A percentile compares a stretch with the other conserved stretches of the same genome.
Evolutionary conservation across 1,140 invertebrate genomes (phyloP).

Genomic region (Drosophila kanapiae): DNA sequence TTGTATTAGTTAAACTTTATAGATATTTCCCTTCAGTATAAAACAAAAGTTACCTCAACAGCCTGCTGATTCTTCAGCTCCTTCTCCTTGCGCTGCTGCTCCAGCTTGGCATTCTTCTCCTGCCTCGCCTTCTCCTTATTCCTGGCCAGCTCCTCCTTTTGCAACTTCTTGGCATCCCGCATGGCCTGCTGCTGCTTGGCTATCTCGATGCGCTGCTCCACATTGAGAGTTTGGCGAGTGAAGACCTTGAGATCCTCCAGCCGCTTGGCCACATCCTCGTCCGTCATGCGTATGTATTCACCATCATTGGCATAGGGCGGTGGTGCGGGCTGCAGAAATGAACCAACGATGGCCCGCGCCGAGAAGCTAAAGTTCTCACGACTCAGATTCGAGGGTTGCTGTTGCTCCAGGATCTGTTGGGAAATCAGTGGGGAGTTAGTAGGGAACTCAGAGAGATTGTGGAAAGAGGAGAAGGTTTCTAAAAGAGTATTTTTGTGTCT

Average conservation of each 20-base stretch:
- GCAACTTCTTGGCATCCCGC: slow-evolving; percentile 87
- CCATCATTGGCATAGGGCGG: slow-evolving; percentile 86
- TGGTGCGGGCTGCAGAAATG: slow-evolving; percentile 92
- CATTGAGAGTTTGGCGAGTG: slow-evolving; percentile 87
- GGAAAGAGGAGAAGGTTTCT: neutral
- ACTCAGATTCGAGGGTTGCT: slow-evolving; percentile 91
- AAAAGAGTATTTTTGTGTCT: neutral
- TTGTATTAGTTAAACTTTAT: neutral
- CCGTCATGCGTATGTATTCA: slow-evolving; percentile 88
- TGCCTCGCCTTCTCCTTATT: slow-evolving; percentile 85
- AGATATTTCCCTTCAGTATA: neutral
- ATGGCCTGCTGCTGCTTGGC: slow-evolving; percentile 88
- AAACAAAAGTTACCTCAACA: slow-evolving; percentile 86
- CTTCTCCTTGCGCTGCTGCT: slow-evolving; percentile 90
- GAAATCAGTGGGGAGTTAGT: neutral
- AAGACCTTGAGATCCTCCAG: slow-evolving; percentile 84
- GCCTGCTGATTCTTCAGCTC: slow-evolving; percentile 91
- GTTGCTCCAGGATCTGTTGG: slow-evolving; percentile 91
- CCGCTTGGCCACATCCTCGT: slow-evolving; percentile 88
- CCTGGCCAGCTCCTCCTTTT: slow-evolving; percentile 86
- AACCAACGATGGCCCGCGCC: slow-evolving; percentile 94
- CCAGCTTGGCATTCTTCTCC: slow-evolving; percentile 92
- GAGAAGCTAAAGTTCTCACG: slow-evolving; percentile 97
- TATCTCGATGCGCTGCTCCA: slow-evolving; percentile 89
- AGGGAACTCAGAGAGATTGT: no score